Evolutionary conservation across 2,797 vertebrate genomes (phyloP).

Genomic region (Schizopygopsis pylzovi): DNA sequence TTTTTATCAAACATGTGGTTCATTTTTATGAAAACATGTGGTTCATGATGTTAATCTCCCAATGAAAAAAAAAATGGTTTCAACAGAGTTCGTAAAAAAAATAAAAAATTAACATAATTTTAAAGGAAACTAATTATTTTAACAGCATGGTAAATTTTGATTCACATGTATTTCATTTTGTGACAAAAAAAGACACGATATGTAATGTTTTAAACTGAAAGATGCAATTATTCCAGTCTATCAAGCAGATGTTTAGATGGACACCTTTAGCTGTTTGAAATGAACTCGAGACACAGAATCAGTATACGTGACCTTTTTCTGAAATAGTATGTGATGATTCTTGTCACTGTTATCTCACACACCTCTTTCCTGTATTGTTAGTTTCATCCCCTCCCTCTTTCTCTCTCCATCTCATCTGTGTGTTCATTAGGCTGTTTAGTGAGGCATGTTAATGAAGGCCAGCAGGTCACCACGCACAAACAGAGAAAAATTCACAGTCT

Average conservation of each 20-base stretch:
- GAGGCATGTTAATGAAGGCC: slow-evolving; percentile 68
- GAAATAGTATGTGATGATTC: not conserved
- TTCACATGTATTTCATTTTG: not conserved
- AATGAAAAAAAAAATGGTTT: not conserved
- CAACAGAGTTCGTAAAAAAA: not conserved
- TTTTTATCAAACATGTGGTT: not conserved
- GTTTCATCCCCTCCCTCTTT: slow-evolving; percentile 1
- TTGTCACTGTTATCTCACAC: not conserved
- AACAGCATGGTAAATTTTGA: not conserved
- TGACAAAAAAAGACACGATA: not conserved
- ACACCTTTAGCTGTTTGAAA: not conserved
- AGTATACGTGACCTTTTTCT: not conserved
- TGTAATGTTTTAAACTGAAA: not conserved
- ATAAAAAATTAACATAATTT: not conserved
- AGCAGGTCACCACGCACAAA: slow-evolving; percentile 66
- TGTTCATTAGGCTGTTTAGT: slow-evolving; percentile 72
- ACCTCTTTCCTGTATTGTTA: slow-evolving; percentile 42
- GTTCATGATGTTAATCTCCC: not conserved
- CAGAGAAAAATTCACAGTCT: slow-evolving; percentile 63
- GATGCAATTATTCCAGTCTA: not conserved
- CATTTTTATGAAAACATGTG: not conserved
- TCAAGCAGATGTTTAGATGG: not conserved
- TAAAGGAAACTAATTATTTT: not conserved
- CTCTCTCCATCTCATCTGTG: slow-evolving; percentile 16
- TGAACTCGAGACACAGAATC: not conserved